Base-by-base conservation (phyloP, 2,113 vertebrate species). In the Cacatua alba region DNA sequence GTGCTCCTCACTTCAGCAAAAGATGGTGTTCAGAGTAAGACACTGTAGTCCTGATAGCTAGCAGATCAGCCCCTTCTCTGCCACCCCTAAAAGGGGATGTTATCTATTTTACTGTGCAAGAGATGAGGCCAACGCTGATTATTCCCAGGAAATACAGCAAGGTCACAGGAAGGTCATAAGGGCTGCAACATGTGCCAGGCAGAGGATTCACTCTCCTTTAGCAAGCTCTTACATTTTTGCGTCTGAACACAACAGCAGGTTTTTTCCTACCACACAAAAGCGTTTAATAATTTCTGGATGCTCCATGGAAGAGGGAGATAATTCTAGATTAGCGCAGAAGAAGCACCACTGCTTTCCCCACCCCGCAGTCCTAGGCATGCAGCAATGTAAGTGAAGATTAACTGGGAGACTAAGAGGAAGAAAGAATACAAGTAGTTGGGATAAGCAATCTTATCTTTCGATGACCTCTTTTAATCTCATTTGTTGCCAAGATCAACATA, bases 371-470 rank as follows among this genome's bases (percentile, higher is more conserved):
- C 16, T 5, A 31, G 65, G 16, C 65, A 64, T n/a, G 13, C 41
- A 94, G 31, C 39, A 78, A 48, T 59, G 10, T 28, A 75, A 88
- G 5, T n/a, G 33, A 94, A 91, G 93, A 91, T 95, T 96, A 95
- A 82, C 62, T 69, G 35, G 48, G 57, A 92, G 70, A 76, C 81
- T 64, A 68, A 29, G 35, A 88, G 48, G 76, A 88, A 92, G 88
- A 88, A 83, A 83, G 72, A 79, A 37, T 44, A 55, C 44, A 74
- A 86, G 72, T 86, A 81, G 82, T 51, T 86, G 29, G 72, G 92
- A 91, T 94, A 92, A 94, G 60, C 57, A 92, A 89, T 89, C 52
- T 93, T 95, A 88, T 92, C 83, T 96, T 95, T 79, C 81, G 43
- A 48, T 94, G 55, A 84, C 86, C 89, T 95, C 72, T 82, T 86